These are phyloP conservation scores for Leuciscus waleckii DNA, from an alignment of 2,797 vertebrate genomes.

Conservation along the genomic window DNA sequence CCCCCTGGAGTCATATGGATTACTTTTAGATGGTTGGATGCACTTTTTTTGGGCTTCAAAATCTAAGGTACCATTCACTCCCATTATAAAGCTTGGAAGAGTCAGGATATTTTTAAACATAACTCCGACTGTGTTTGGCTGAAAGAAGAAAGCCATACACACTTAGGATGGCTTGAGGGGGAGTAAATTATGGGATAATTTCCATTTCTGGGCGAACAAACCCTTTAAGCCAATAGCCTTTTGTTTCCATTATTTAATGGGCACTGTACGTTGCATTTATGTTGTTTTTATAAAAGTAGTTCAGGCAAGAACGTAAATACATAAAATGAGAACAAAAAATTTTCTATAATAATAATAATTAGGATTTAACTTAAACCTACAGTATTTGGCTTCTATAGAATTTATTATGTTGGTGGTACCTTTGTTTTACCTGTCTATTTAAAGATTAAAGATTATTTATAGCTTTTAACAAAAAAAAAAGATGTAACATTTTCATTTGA, in stretches of 20 bases:
- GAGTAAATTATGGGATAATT: too few species aligned
- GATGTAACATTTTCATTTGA: slow-evolving; percentile 17
- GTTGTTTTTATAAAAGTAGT: not conserved
- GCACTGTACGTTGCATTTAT: not conserved
- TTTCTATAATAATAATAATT: not conserved
- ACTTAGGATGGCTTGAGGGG: too few species aligned
- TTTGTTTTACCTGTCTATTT: not conserved
- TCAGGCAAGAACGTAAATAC: not conserved
- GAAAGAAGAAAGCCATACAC: too few species aligned
- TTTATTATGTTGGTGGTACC: not conserved
- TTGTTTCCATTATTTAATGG: not conserved
- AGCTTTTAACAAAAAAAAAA: not conserved
- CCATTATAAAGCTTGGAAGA: too few species aligned
- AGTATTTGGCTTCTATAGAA: not conserved
- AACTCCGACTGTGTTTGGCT: too few species aligned
- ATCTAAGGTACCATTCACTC: too few species aligned
- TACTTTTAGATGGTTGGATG: too few species aligned
- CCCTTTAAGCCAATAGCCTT: not conserved
- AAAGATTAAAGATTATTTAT: too few species aligned
- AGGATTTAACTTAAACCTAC: not conserved
- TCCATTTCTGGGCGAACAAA: too few species aligned
- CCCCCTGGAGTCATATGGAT: too few species aligned
- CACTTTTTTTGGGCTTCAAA: too few species aligned
- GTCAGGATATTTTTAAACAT: too few species aligned
- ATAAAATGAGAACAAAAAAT: not conserved